Conservation (phyloP, 37 sponge, comb jelly and placozoan species). For the Spongilla lacustris region DNA sequence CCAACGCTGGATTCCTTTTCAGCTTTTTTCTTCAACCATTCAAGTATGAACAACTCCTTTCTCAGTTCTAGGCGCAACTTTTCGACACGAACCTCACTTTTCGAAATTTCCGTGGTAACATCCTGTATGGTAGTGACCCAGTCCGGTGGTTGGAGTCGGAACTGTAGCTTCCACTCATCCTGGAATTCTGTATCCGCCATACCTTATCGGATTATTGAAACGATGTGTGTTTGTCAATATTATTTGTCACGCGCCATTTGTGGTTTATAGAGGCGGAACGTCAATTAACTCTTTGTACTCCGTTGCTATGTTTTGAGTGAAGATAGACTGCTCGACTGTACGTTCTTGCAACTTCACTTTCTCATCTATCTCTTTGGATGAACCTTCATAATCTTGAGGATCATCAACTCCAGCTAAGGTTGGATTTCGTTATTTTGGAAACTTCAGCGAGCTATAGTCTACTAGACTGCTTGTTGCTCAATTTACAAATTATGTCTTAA, state of each 20-base stretch:
- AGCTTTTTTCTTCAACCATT: constrained; percentile 32
- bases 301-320: not conserved
- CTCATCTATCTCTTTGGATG: too few relatives aligned
- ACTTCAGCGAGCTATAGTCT: too few relatives aligned
- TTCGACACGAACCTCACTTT: constrained; percentile 29
- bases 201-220: not conserved
- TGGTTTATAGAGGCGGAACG: not conserved
- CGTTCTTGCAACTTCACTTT: too few relatives aligned
- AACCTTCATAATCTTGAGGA: too few relatives aligned
- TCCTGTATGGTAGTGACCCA: constrained; percentile 45
- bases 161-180: constrained; percentile 45
- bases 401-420: too few relatives aligned
- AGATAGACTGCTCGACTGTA: too few relatives aligned
- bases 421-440: too few relatives aligned
- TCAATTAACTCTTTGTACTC: not conserved
- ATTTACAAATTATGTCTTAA: too few relatives aligned
- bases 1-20: constrained; percentile 15
- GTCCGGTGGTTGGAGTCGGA: constrained; percentile 56
- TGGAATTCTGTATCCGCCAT: constrained; percentile 8
- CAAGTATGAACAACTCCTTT: constrained; percentile 39
- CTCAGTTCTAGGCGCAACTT: constrained; percentile 15
- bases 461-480: too few relatives aligned
- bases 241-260: not conserved
- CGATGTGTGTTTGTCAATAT: not conserved
- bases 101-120: constrained; percentile 25